Percentiles rank a stretch among this genome's conserved stretches.
Evolutionary conservation across 2,797 vertebrate species (phyloP).

Genomic region (Eulemur coronatus): DNA sequence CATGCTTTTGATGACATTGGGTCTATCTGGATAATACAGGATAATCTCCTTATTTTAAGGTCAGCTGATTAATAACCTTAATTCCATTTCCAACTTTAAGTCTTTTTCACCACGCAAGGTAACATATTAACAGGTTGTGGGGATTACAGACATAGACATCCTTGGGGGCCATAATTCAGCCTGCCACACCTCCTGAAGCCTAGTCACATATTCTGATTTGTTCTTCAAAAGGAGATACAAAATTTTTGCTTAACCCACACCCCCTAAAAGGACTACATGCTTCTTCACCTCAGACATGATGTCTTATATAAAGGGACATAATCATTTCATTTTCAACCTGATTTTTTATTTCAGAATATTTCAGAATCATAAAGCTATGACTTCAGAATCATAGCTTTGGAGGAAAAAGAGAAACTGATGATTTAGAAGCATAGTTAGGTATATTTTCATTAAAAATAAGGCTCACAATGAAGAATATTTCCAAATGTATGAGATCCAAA

Average conservation of each 20-base stretch:
- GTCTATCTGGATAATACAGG: background rate
- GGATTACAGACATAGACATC: background rate
- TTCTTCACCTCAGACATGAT: background rate
- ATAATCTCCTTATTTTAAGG: background rate
- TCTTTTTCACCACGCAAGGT: background rate
- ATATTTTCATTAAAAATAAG: slow-evolving; percentile 10
- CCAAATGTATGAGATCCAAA: background rate
- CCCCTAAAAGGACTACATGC: background rate
- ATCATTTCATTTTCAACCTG: background rate
- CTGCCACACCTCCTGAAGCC: background rate
- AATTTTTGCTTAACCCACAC: background rate
- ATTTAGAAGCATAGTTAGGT: background rate
- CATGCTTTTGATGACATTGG: background rate
- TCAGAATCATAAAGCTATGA: background rate
- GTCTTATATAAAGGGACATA: background rate
- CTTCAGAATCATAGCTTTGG: background rate
- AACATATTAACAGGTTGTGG: background rate
- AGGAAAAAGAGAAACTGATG: background rate
- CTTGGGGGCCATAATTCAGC: background rate
- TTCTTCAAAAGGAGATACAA: background rate
- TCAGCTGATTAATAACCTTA: background rate
- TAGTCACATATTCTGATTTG: background rate
- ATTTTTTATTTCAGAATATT: background rate
- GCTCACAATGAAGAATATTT: background rate
- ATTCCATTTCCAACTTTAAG: background rate